These are phyloP conservation scores for Eubasilissa regina DNA, from an alignment of 1,140 invertebrate genomes.

Conservation along the genomic window DNA sequence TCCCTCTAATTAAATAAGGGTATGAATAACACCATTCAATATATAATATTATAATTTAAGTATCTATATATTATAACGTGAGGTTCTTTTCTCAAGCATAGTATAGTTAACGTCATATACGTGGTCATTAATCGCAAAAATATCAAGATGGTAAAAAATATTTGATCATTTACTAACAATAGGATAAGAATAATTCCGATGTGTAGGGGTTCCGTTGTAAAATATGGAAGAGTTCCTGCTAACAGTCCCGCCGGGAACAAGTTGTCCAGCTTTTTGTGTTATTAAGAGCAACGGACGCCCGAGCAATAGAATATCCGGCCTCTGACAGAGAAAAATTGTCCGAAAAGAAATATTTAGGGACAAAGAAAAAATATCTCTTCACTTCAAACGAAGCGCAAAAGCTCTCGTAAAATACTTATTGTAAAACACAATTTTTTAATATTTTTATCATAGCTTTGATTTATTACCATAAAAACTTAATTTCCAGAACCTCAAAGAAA, in stretches of 20 bases:
- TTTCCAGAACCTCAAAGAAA: no score
- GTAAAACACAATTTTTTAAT: no score
- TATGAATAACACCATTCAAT: no score
- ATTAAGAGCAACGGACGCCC: conserved; percentile 32
- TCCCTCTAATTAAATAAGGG: no score
- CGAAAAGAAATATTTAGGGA: background rate
- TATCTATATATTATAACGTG: no score
- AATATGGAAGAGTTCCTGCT: conserved; percentile 36
- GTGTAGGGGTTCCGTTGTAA: conserved; percentile 14
- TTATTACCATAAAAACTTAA: no score
- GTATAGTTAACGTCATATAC: conserved; percentile 17
- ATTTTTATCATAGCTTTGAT: no score
- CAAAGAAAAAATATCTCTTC: no score
- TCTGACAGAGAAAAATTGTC: conserved; percentile 41
- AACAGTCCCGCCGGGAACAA: conserved; percentile 1
- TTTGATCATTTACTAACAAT: conserved; percentile 47
- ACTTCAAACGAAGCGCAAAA: no score
- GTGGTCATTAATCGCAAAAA: conserved; percentile 38
- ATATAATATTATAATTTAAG: no score
- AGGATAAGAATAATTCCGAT: conserved; percentile 46
- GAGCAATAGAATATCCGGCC: conserved; percentile 33
- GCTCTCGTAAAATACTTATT: no score
- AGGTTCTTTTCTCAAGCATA: background rate
- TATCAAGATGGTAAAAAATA: conserved; percentile 31
- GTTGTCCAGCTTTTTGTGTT: conserved; percentile 25